These are phyloP conservation scores for Furcifer pardalis DNA, from an alignment of 2,797 vertebrate genomes.

Conservation along the genomic window DNA sequence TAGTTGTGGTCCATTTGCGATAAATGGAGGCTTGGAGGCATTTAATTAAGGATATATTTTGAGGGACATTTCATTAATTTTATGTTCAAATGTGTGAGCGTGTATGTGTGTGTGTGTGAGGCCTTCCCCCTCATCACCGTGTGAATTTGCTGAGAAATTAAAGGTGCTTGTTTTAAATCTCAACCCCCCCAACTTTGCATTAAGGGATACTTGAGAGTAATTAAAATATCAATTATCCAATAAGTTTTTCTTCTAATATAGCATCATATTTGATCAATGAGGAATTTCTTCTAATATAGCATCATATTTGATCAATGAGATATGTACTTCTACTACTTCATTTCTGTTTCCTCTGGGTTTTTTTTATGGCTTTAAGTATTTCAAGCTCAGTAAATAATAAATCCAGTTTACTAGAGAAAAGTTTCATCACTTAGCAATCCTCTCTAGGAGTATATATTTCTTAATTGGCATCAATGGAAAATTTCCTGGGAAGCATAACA, in stretches of 20 bases:
- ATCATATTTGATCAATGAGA: constrained; percentile 51
- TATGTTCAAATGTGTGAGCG: constrained; percentile 37
- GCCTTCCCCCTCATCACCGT: constrained; percentile 14
- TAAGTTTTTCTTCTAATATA: constrained; percentile 38
- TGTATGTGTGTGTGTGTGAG: not conserved
- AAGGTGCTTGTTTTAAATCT: constrained; percentile 47
- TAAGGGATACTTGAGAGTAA: constrained; percentile 45
- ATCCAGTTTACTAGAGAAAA: constrained; percentile 77
- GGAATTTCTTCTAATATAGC: constrained; percentile 35
- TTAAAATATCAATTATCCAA: constrained; percentile 34
- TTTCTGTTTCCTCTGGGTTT: constrained; percentile 62
- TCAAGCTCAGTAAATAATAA: constrained; percentile 80
- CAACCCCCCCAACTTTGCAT: constrained; percentile 35
- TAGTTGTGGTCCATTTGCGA: constrained; percentile 59
- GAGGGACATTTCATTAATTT: constrained; percentile 50
- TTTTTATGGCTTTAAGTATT: constrained; percentile 68
- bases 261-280: constrained; percentile 53
- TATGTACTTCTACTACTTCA: constrained; percentile 60
- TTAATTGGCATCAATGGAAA: constrained; percentile 85
- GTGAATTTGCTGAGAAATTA: constrained; percentile 48
- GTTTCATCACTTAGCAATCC: constrained; percentile 77
- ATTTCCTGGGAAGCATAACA: constrained; percentile 81
- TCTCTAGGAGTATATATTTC: constrained; percentile 79
- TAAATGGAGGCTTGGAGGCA: constrained; percentile 52
- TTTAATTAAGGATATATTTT: constrained; percentile 60